A percentile compares a stretch with the other conserved stretches of the same genome.
Conservation (phyloP, 2,888 invertebrate species). For the Sminthurides aquaticus region DNA sequence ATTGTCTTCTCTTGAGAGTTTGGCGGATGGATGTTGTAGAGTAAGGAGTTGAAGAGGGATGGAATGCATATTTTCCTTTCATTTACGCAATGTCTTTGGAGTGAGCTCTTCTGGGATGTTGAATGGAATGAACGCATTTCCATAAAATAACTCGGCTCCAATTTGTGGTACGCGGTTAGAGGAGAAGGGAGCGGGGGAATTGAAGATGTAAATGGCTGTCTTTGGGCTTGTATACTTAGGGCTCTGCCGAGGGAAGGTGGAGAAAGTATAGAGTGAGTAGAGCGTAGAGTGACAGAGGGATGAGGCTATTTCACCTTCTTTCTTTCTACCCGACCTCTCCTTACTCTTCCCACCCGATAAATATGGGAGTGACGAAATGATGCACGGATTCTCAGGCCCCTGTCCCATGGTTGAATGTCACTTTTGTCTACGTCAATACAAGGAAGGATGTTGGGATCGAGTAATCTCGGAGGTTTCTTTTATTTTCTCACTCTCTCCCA, state of each 20-base stretch:
- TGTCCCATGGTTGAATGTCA: neutral
- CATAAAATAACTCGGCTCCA: constrained; percentile 5
- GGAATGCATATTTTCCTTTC: neutral
- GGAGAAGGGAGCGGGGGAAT: neutral
- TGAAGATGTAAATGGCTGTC: constrained; percentile 6
- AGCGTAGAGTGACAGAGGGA: neutral
- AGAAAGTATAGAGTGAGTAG: neutral
- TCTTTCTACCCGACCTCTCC: too few relatives aligned
- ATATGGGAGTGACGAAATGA: neutral
- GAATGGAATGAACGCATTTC: constrained; percentile 1
- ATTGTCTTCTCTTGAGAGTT: neutral
- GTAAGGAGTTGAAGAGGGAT: neutral
- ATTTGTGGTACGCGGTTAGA: neutral
- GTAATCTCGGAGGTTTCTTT: constrained; percentile 5
- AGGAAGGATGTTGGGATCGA: neutral
- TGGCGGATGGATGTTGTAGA: neutral
- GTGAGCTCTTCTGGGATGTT: neutral
- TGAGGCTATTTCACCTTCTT: too few relatives aligned
- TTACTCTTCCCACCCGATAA: neutral
- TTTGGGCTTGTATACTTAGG: neutral
- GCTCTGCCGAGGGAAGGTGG: neutral
- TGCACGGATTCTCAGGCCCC: neutral
- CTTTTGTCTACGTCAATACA: constrained; percentile 2
- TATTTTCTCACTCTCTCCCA: constrained; percentile 5
- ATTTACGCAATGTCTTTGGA: neutral